phyloP scores from a whole-genome alignment of 2,888 invertebrate genomes.

The Halictus quadricinctus region DNA sequence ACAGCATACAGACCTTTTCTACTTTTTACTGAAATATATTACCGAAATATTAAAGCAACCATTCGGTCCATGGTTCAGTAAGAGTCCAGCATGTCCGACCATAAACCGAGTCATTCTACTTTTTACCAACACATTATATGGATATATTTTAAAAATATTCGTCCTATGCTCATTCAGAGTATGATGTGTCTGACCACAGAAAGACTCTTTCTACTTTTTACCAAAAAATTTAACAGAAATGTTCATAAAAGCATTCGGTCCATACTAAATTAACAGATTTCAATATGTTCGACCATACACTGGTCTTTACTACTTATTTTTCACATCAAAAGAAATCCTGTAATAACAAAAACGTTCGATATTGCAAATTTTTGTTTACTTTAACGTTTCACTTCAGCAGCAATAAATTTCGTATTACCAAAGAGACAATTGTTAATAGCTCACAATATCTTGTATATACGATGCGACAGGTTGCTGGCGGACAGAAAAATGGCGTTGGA shows the following conservation, averaged over 20 bases:
- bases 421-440: slow-evolving; percentile 16
- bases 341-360: not conserved
- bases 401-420: not conserved
- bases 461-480: slow-evolving; percentile 21
- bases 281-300: not conserved
- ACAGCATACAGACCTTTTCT: not conserved
- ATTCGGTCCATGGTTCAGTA: not conserved
- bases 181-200: not conserved
- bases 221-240: not conserved
- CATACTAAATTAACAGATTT: not conserved
- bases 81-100: not conserved
- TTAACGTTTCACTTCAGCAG: not conserved
- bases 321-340: not conserved
- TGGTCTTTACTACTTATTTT: not conserved
- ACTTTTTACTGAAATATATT: not conserved
- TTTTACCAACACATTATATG: not conserved
- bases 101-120: not conserved
- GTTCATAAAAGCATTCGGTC: not conserved
- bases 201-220: not conserved
- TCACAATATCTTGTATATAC: not conserved
- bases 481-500: slow-evolving; percentile 56
- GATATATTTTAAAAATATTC: not conserved
- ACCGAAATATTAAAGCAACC: not conserved
- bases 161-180: not conserved
- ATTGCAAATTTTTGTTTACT: not conserved